phyloP scores from a whole-genome alignment of 1,140 invertebrate genomes.

The Homarus americanus region DNA sequence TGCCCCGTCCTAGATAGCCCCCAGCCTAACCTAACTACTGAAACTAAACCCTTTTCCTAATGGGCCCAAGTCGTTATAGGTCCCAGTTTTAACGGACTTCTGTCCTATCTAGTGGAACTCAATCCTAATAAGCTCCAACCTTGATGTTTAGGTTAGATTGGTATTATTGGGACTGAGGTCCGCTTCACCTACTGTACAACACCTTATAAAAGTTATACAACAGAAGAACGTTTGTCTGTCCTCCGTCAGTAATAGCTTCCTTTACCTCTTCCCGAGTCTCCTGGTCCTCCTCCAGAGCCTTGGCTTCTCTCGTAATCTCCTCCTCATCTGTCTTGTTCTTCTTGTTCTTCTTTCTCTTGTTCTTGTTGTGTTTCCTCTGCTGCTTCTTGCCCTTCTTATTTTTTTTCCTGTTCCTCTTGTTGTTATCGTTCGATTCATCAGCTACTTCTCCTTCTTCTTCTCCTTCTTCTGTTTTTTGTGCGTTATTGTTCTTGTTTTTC shows the following conservation, averaged over 20 bases:
- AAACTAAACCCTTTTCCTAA: no score
- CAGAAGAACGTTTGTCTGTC: no score
- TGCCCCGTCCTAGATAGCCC: no score
- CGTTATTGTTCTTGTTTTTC: conserved; percentile 1
- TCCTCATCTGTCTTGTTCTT: not conserved
- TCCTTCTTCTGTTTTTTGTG: not conserved
- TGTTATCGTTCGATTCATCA: not conserved
- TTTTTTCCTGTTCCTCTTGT: not conserved
- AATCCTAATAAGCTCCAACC: no score
- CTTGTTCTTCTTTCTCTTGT: not conserved
- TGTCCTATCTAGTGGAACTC: no score
- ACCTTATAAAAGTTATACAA: no score
- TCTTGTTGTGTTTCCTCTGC: not conserved
- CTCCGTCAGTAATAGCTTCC: not conserved
- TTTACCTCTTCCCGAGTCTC: not conserved
- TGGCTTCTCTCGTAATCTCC: not conserved
- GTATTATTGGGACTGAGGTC: no score
- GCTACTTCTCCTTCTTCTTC: not conserved
- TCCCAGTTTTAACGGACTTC: no score
- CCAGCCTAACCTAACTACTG: no score
- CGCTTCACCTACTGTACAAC: no score
- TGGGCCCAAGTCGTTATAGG: no score
- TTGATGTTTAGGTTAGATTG: no score
- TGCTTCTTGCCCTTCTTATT: not conserved
- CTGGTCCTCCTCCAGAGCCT: not conserved